Evolutionary conservation across 2,113 vertebrate genomes (phyloP), one percentile per base, ranked within the genome.

Genomic region (Odobenus rosmarus): DNA sequence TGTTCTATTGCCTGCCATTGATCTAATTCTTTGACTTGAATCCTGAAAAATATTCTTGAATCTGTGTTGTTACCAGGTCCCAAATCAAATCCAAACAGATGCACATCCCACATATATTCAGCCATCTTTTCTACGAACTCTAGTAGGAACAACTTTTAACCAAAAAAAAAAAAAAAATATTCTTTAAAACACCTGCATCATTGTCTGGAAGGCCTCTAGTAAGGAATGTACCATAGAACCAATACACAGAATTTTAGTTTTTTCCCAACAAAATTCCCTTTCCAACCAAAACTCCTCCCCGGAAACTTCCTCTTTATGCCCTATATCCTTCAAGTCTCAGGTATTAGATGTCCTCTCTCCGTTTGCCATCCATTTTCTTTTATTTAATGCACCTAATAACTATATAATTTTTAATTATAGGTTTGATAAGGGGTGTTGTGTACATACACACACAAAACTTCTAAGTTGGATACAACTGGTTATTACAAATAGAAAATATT

Each of bases 1-100:
- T 76, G 13, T 39, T 28, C 28, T 11, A 39, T n/a, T 93, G 28
- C 46, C n/a, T 85, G 39, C 21, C 33, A 84, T 88, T 80, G 49
- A 84, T 91, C 7, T 90, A 33, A 91, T 95, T 72, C 49, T 91
- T 92, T 67, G 6, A 72, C 26, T 67, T 90, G 46, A 77, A 72
- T 16, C 14, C 21, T 24, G 10, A 89, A 93, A 55, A 61, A 23
- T 36, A 55, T 5, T 92, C 6, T 80, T 93, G 16, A 87, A 90
- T 33, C 14, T 92, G 36, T 82, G 3, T 87, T 76, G 6, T 82
- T 90, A 71, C 3, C 14, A 95, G 21, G 10, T 33, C 6, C 33
- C 79, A 79, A 95, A 19, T 83, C 31, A 90, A 90, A 82, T 90
- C 3, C 36, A 92, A 94, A 79, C 4, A 87, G 21, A 96, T 39